These are phyloP conservation scores for Polymixis lichenea DNA, from an alignment of 2,888 invertebrate genomes.

Conservation along the genomic window DNA sequence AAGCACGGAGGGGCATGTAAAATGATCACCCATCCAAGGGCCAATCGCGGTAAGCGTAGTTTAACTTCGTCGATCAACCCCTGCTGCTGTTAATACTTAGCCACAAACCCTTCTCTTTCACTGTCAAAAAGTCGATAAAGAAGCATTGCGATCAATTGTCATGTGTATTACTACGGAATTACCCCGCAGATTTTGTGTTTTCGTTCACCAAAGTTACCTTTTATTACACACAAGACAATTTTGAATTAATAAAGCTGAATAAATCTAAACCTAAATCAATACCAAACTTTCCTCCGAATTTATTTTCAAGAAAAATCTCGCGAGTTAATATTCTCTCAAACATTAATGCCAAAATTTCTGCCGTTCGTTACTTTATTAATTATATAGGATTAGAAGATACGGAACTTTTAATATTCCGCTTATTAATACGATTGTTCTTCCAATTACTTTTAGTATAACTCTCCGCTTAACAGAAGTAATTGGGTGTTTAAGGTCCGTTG, in stretches of 20 bases:
- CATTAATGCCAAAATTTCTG: conserved; percentile 38
- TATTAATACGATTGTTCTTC: conserved; percentile 56
- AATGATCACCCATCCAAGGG: no score
- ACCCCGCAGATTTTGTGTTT: no score
- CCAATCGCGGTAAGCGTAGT: no score
- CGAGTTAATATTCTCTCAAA: conserved; percentile 25
- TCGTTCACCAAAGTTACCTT: no score
- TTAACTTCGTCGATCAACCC: no score
- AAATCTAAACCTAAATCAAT: neutral
- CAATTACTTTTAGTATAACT: conserved; percentile 48
- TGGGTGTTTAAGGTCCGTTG: conserved; percentile 49
- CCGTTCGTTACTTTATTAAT: conserved; percentile 56
- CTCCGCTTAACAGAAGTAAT: conserved; percentile 54
- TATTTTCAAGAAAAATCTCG: conserved; percentile 13
- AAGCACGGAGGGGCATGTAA: no score
- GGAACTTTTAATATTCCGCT: conserved; percentile 51
- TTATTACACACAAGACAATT: neutral
- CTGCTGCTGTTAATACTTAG: no score
- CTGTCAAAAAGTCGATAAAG: no score
- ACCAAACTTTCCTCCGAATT: conserved; percentile 14
- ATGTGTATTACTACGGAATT: no score
- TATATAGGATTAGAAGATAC: conserved; percentile 51
- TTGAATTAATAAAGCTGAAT: neutral
- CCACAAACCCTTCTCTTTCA: no score
- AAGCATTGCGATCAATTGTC: no score